Percentiles rank a stretch among this genome's conserved stretches.
These are phyloP conservation scores for Tretioscincus oriximinensis DNA, from an alignment of 2,113 vertebrate species.

Conservation along the genomic window DNA sequence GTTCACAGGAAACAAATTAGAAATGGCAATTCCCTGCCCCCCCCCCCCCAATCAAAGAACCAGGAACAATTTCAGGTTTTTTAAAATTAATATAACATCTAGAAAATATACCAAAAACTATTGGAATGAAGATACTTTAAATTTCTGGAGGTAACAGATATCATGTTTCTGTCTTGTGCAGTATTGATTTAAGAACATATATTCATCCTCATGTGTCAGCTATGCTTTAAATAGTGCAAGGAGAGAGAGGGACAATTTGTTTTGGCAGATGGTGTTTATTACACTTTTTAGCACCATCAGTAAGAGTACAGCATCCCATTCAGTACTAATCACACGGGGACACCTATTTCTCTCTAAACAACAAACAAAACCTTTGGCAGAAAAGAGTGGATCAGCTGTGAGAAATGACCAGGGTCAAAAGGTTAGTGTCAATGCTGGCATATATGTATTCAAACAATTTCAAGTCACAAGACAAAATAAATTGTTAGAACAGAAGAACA, in stretches of 20 bases:
- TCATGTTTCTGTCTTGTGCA: background rate
- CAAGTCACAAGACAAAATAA: too few relatives aligned
- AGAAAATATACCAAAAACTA: background rate
- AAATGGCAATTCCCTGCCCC: too few relatives aligned
- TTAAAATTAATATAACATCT: background rate
- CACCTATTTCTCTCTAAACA: background rate
- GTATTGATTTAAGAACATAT: background rate
- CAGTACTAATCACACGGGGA: background rate
- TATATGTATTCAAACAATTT: too few relatives aligned
- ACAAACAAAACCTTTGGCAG: background rate
- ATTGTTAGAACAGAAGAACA: too few relatives aligned
- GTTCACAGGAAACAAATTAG: background rate
- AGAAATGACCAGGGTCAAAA: background rate
- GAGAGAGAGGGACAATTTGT: background rate
- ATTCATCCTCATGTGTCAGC: background rate
- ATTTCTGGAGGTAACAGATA: background rate
- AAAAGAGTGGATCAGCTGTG: background rate
- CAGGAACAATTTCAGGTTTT: background rate
- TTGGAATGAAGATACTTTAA: background rate
- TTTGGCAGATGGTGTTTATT: background rate
- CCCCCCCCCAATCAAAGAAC: background rate
- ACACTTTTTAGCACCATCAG: background rate
- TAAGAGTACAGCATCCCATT: background rate
- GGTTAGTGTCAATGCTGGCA: too few relatives aligned
- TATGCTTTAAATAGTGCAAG: constrained; percentile 7